Evolutionary conservation across 2,888 invertebrate species (phyloP).

Genomic region (Acholoe squamosa): DNA sequence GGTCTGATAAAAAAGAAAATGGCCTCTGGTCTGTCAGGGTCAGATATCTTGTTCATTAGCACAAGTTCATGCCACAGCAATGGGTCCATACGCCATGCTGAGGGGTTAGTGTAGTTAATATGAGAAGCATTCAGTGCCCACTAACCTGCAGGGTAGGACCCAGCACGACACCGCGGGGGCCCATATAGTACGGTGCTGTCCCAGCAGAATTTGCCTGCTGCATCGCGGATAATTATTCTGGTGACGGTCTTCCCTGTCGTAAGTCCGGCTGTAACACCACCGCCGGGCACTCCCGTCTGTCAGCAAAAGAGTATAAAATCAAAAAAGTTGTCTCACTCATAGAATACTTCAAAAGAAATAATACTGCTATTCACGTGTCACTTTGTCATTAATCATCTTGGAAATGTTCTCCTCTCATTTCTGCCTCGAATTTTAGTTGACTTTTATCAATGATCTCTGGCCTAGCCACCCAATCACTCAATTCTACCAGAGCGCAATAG

Average conservation of each 20-base stretch:
- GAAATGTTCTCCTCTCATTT: too few relatives aligned
- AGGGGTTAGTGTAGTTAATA: neutral
- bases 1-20: neutral
- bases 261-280: constrained; percentile 88
- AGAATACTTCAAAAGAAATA: too few relatives aligned
- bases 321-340: too few relatives aligned
- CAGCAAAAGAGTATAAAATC: neutral
- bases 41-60: neutral
- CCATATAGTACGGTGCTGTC: constrained; percentile 94
- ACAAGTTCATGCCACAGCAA: constrained; percentile 1
- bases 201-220: constrained; percentile 97
- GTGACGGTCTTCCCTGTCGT: constrained; percentile 91
- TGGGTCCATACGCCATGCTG: neutral
- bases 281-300: constrained; percentile 67
- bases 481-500: too few relatives aligned
- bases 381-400: too few relatives aligned
- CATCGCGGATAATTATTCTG: constrained; percentile 92
- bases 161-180: constrained; percentile 80
- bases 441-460: too few relatives aligned
- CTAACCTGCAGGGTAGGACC: constrained; percentile 79
- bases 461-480: too few relatives aligned
- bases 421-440: too few relatives aligned
- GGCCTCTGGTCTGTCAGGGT: neutral
- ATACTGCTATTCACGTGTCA: too few relatives aligned
- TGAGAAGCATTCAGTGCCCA: neutral